Percentiles rank a stretch among this genome's conserved stretches.
phyloP scores from a whole-genome alignment of 2,888 invertebrate genomes.

The Drosophila merina region DNA sequence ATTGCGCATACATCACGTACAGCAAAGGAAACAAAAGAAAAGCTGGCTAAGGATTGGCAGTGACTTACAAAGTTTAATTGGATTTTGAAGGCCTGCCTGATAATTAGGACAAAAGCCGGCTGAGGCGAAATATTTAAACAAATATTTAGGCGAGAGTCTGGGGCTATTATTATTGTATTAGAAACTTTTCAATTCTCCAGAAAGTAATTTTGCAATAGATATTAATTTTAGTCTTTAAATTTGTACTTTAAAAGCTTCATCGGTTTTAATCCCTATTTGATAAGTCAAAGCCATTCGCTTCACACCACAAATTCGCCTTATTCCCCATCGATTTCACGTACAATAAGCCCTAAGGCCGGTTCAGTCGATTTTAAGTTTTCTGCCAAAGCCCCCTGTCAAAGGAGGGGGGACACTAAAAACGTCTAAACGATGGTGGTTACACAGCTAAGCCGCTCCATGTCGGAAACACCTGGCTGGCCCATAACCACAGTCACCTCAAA shows the following conservation, averaged over 20 bases:
- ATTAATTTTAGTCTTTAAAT: not conserved
- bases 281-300: not conserved
- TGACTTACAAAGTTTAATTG: conserved; percentile 72
- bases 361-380: conserved; percentile 22
- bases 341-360: conserved; percentile 15
- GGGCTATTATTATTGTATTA: not conserved
- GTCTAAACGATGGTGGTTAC: conserved; percentile 50
- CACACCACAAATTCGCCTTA: not conserved
- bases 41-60: conserved; percentile 32
- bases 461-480: conserved; percentile 56
- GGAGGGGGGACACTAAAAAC: conserved; percentile 32
- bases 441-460: conserved; percentile 52
- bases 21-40: conserved; percentile 39
- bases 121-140: not conserved
- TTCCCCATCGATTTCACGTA: conserved; percentile 18
- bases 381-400: not conserved
- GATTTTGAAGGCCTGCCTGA: conserved; percentile 60
- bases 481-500: conserved; percentile 40
- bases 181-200: too few species aligned
- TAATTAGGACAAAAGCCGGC: conserved; percentile 37
- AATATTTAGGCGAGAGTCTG: conserved; percentile 2
- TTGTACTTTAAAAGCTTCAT: too few species aligned
- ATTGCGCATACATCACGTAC: conserved; percentile 76
- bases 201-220: too few species aligned
- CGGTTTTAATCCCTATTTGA: not conserved